phyloP scores from a whole-genome alignment of 2,888 invertebrate genomes.

The Lasioglossum zephyrum region DNA sequence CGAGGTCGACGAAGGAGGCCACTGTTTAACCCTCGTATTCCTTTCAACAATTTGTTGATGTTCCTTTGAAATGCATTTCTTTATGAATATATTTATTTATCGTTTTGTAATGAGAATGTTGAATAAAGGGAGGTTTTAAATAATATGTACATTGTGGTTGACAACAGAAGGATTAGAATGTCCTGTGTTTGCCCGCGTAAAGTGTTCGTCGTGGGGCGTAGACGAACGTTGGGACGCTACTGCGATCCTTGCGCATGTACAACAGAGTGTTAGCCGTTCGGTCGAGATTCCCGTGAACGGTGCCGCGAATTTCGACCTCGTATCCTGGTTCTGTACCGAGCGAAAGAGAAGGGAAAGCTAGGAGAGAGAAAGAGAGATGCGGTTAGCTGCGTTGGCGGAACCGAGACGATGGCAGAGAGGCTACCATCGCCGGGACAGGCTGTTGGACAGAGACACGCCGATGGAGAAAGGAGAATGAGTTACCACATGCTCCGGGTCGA shows the following conservation, averaged over 20 bases:
- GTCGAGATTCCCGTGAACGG: slow-evolving; percentile 56
- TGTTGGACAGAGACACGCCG: slow-evolving; percentile 36
- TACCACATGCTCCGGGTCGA: slow-evolving; percentile 76
- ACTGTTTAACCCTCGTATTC: too few species aligned
- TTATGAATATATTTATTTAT: too few species aligned
- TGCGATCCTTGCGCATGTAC: slow-evolving; percentile 68
- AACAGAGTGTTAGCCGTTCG: slow-evolving; percentile 46
- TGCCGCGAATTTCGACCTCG: slow-evolving; percentile 53
- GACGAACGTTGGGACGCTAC: slow-evolving; percentile 31
- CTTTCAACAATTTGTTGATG: too few species aligned
- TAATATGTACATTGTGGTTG: too few species aligned
- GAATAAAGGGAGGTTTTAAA: too few species aligned
- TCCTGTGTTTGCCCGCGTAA: neutral
- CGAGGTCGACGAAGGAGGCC: neutral
- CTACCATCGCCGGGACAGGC: slow-evolving; percentile 23
- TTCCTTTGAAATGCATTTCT: too few species aligned
- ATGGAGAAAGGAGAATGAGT: slow-evolving; percentile 66
- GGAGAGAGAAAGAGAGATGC: slow-evolving; percentile 22
- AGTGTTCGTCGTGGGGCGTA: slow-evolving; percentile 23
- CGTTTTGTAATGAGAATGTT: too few species aligned
- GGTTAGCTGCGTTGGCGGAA: slow-evolving; percentile 26
- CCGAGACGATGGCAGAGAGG: slow-evolving; percentile 42
- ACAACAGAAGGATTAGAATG: too few species aligned
- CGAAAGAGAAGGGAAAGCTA: slow-evolving; percentile 20
- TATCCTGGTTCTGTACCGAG: neutral